Evolutionary conservation across 2,888 invertebrate species (phyloP).

Genomic region (Caenorhabditis wallacei): DNA sequence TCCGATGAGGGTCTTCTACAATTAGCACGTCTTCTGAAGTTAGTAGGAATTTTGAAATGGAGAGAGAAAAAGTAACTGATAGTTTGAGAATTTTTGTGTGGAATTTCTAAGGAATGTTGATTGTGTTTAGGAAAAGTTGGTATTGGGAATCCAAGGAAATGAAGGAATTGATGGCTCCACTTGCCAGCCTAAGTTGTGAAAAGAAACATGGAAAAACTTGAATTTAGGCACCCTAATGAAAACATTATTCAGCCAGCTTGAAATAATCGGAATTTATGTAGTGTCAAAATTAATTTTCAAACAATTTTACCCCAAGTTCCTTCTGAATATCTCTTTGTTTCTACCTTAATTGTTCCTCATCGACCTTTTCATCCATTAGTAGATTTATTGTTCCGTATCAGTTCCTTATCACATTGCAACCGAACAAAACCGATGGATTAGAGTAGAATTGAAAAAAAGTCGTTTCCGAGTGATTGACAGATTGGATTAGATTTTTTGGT

Average conservation of each 20-base stretch:
- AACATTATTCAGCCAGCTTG: too few species aligned
- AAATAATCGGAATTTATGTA: too few species aligned
- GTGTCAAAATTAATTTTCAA: not conserved
- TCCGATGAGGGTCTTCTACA: conserved; percentile 7
- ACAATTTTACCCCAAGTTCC: not conserved
- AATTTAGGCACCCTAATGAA: too few species aligned
- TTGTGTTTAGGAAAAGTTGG: not conserved
- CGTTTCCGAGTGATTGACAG: conserved; percentile 4
- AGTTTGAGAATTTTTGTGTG: not conserved
- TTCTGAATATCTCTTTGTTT: not conserved
- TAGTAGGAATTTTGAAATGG: not conserved
- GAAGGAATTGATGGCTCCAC: too few species aligned
- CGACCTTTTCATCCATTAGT: not conserved
- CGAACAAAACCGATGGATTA: not conserved
- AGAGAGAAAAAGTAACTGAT: not conserved
- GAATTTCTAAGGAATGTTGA: not conserved
- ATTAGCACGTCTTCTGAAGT: conserved; percentile 11
- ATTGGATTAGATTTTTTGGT: not conserved
- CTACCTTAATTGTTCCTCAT: conserved; percentile 1
- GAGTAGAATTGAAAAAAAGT: not conserved
- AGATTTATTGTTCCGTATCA: conserved; percentile 7
- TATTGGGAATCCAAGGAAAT: too few species aligned
- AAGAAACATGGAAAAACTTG: too few species aligned
- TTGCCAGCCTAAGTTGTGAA: too few species aligned
- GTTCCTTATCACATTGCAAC: conserved; percentile 6